Conservation (phyloP, 2,797 vertebrate species). For the Ctenosaura bakeri region DNA sequence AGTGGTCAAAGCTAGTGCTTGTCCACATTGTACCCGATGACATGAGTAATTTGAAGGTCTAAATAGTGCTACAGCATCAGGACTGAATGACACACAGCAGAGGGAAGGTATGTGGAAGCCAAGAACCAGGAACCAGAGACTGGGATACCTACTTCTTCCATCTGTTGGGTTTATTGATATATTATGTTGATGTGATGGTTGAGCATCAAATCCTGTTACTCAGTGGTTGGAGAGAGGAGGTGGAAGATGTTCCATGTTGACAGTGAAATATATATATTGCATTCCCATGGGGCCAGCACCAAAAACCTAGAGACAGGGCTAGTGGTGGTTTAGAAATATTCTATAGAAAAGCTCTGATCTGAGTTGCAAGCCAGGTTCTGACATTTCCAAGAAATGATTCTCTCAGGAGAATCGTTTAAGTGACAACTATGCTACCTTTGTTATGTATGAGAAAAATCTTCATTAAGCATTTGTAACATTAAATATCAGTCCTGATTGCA, state of each 20-base stretch:
- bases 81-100: no score
- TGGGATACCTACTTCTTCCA: no score
- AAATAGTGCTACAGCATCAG: no score
- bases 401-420: neutral
- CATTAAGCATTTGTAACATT: neutral
- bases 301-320: neutral
- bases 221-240: neutral
- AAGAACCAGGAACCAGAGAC: no score
- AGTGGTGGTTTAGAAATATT: neutral
- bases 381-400: neutral
- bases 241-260: neutral
- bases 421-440: neutral
- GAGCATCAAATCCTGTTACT: neutral
- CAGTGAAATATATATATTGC: neutral
- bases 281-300: neutral
- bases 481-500: neutral
- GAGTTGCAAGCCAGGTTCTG: neutral
- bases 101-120: neutral
- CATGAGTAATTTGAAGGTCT: no score
- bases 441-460: neutral
- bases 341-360: neutral
- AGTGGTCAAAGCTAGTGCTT: no score
- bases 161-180: neutral
- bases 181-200: neutral
- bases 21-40: no score